Evolutionary conservation across 1,140 invertebrate genomes (phyloP), one percentile per base, ranked within the genome.

Genomic region (Diabrotica undecimpunctata): DNA sequence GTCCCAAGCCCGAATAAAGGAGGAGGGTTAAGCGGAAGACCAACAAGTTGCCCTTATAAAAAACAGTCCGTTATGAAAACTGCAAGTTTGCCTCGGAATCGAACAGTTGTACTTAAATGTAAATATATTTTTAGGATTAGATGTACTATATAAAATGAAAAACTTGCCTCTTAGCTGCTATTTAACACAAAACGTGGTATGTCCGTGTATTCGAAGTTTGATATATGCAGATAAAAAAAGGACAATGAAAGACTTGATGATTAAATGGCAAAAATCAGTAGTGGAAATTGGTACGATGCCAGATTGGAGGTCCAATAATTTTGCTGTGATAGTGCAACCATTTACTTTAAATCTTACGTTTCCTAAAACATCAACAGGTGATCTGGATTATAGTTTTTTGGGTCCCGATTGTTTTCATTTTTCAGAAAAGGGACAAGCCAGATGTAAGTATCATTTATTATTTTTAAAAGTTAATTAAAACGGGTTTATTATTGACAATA

Each of bases 371-470:
- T 69, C 41, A 25, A 37, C 55, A 7, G 70, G 68, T 11, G 25
- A 57, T 55, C 64, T 14, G 60, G 88, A 91, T 76, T 80, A 83
- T 54, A 78, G 82, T 5, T 87, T 83, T 72, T 81, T 90, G 50
- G 83, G 88, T 2, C 77, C 79, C 8, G 90, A 92, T 74, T 91
- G 90, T 79, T 91, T 87, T 69, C 90, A 92, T 71, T 81, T 87
- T 2, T 89, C 86, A 72, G 85, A 88, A 70, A 86, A 85, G 59
- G 81, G 81, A 7, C 84, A 90, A 67, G 82, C 86, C 2, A 76
- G 74, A 74, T 81, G 83, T 85, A 76, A 79, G 75, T 64, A 58
- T 58, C 13, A 53, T 52, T 39, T 65, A 12, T 25, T 2, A 25
- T 25, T 2, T 25, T 4, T 1, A 25, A 25, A 25, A 4, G 1